Evolutionary conservation across 1,140 invertebrate genomes (phyloP).

Genomic region (Latrodectus geometricus): DNA sequence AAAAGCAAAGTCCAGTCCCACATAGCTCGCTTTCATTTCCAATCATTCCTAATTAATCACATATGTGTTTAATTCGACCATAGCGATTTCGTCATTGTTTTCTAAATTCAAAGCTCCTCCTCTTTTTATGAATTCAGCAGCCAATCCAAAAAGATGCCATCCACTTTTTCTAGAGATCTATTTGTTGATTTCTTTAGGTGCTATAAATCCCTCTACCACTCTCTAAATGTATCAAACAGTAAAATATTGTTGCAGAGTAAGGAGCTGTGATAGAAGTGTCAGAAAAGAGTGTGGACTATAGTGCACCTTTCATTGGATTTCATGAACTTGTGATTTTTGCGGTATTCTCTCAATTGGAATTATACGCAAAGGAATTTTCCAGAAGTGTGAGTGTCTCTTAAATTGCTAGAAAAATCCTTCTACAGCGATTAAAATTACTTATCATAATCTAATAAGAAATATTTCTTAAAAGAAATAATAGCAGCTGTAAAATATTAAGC

Average conservation of each 20-base stretch:
- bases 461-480: too few relatives aligned
- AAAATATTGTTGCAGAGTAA: not conserved
- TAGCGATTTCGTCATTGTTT: conserved; percentile 43
- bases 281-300: too few relatives aligned
- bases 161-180: not conserved
- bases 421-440: too few relatives aligned
- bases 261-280: not conserved
- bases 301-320: too few relatives aligned
- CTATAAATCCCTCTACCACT: not conserved
- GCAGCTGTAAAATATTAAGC: too few relatives aligned
- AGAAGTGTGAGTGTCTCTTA: too few relatives aligned
- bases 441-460: too few relatives aligned
- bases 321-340: not conserved
- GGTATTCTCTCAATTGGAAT: not conserved
- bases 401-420: too few relatives aligned
- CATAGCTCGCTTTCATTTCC: conserved; percentile 6
- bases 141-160: conserved; percentile 1
- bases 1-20: not conserved
- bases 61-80: conserved; percentile 5
- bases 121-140: not conserved
- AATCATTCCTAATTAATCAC: conserved; percentile 25
- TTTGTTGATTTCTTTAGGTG: not conserved
- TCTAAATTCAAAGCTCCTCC: conserved; percentile 1
- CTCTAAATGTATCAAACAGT: not conserved
- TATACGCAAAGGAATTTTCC: not conserved